Conservation (phyloP, 2,113 vertebrate genomes). For the Ptyas mucosa region DNA sequence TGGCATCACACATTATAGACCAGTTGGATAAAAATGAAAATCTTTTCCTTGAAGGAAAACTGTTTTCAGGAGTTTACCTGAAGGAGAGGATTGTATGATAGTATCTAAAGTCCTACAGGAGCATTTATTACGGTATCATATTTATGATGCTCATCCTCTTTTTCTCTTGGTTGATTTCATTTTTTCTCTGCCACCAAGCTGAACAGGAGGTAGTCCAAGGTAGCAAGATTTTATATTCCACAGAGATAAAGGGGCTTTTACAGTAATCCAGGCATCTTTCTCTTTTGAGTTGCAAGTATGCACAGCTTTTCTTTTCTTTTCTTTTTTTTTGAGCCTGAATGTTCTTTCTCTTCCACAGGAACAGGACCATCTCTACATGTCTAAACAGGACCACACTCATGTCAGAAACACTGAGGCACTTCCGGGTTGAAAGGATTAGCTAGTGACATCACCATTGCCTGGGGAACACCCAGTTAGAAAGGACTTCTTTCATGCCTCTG, state of each 20-base stretch:
- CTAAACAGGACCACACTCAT: no score
- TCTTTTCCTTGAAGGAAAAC: background rate
- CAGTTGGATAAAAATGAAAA: background rate
- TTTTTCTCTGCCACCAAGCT: background rate
- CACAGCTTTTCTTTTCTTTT: background rate
- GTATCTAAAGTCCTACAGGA: background rate
- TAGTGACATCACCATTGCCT: no score
- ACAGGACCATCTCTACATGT: background rate
- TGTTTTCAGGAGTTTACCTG: no score
- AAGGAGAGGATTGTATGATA: background rate
- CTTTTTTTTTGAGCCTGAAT: background rate
- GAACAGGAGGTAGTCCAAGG: background rate
- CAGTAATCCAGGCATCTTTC: background rate
- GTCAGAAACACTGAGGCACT: no score
- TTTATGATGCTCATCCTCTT: accelerated
- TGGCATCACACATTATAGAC: background rate
- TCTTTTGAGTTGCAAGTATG: background rate
- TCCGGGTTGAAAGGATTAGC: no score
- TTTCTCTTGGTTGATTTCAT: background rate
- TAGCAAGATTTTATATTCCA: background rate
- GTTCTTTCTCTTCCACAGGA: background rate
- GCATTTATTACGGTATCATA: background rate
- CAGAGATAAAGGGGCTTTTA: background rate
- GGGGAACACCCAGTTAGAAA: no score
- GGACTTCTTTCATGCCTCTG: no score